These are phyloP conservation scores for Pelobates cultripes DNA, from an alignment of 2,797 vertebrate species.

Conservation along the genomic window DNA sequence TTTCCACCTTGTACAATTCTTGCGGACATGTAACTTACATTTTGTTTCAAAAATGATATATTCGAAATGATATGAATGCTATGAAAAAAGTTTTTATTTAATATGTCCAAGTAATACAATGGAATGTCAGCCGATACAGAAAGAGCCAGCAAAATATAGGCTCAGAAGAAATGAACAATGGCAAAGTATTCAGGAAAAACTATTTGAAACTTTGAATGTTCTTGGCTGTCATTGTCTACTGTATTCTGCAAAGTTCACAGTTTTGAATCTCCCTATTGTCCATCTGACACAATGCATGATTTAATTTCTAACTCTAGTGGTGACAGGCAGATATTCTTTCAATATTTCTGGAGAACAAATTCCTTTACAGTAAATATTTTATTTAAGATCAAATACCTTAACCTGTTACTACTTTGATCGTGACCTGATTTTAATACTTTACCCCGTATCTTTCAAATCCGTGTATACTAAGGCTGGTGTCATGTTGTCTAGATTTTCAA, in stretches of 20 bases:
- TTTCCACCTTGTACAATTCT: too few species aligned
- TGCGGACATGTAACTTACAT: too few species aligned
- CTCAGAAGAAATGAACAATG: background rate
- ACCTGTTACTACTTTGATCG: too few species aligned
- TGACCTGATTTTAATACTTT: too few species aligned
- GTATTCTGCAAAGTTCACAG: background rate
- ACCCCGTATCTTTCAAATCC: too few species aligned
- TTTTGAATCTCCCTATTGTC: constrained; percentile 5
- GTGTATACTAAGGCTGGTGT: too few species aligned
- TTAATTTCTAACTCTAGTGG: background rate
- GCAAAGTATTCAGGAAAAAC: background rate
- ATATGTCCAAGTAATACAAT: too few species aligned
- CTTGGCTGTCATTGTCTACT: background rate
- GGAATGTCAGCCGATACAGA: too few species aligned
- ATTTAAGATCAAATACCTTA: background rate
- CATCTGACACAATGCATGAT: constrained; percentile 30
- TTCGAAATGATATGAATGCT: too few species aligned
- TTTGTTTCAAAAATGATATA: too few species aligned
- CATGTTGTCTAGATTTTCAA: too few species aligned
- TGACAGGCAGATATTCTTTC: constrained; percentile 13
- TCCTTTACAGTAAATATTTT: background rate
- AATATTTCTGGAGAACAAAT: background rate
- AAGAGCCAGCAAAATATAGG: background rate
- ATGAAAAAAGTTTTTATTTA: too few species aligned
- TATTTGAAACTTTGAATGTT: background rate